Conservation (phyloP, 2,797 vertebrate species). For the Alcedo atthis region DNA sequence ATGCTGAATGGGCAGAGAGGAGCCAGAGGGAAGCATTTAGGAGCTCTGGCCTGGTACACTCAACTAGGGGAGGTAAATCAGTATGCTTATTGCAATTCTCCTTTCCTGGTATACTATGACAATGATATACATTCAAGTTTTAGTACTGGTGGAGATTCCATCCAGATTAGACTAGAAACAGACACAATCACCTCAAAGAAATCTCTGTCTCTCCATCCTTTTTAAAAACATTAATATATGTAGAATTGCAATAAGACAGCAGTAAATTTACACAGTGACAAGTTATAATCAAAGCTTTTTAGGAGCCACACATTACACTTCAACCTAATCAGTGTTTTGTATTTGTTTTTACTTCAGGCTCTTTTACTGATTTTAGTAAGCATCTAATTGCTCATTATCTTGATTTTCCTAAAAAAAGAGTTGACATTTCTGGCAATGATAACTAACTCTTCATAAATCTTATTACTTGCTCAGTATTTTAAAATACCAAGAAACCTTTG, state of each 20-base stretch:
- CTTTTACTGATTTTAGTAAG: slow-evolving; percentile 23
- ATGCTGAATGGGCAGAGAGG: not conserved
- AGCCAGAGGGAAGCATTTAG: not conserved
- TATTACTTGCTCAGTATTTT: not conserved
- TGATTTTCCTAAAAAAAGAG: not conserved
- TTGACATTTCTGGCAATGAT: not conserved
- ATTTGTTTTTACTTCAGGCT: slow-evolving; percentile 41
- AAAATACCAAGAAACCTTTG: not conserved
- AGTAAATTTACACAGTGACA: slow-evolving; percentile 29
- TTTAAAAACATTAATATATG: slow-evolving; percentile 36
- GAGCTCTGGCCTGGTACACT: not conserved
- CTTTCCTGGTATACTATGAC: not conserved
- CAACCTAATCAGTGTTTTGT: slow-evolving; percentile 50
- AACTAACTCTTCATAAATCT: not conserved
- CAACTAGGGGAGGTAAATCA: slow-evolving; percentile 7
- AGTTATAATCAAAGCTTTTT: slow-evolving; percentile 51
- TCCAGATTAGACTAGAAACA: slow-evolving; percentile 34
- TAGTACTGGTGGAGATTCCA: not conserved
- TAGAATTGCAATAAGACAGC: slow-evolving; percentile 38
- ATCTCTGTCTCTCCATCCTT: not conserved
- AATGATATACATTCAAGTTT: slow-evolving; percentile 2
- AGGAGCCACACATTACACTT: slow-evolving; percentile 8
- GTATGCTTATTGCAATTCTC: not conserved
- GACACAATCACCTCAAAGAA: not conserved
- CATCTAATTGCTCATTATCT: not conserved